phyloP scores from a whole-genome alignment of 2,113 vertebrate genomes.

The Oxyura jamaicensis region DNA sequence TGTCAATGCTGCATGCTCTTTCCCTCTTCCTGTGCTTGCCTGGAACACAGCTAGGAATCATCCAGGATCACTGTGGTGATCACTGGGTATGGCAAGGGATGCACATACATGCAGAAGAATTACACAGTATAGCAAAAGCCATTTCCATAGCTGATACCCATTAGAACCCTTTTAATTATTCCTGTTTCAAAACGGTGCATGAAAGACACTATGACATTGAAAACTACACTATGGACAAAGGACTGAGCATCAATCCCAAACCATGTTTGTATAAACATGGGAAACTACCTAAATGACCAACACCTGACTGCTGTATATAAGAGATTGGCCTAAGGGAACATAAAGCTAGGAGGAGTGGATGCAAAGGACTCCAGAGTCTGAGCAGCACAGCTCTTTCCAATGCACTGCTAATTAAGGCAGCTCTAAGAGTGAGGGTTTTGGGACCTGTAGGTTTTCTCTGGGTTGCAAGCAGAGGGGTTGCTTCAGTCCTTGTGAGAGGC shows the following conservation, averaged over 20 bases:
- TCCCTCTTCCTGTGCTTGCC: neutral
- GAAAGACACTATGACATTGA: neutral
- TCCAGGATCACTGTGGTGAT: neutral
- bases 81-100: accelerated
- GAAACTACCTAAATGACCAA: neutral
- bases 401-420: neutral
- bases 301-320: neutral
- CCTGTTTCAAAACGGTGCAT: neutral
- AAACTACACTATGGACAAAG: neutral
- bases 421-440: accelerated
- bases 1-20: neutral
- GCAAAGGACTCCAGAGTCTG: neutral
- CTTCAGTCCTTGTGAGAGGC: accelerated
- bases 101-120: neutral
- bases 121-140: neutral
- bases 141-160: neutral
- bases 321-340: neutral
- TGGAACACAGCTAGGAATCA: neutral
- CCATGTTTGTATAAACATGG: accelerated
- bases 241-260: neutral
- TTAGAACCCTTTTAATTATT: neutral
- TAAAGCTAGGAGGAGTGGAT: accelerated
- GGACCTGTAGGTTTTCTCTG: accelerated
- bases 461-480: accelerated
- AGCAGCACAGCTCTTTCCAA: neutral